These are phyloP conservation scores for Streptopelia turtur DNA, from an alignment of 2,797 vertebrate genomes.

Conservation along the genomic window DNA sequence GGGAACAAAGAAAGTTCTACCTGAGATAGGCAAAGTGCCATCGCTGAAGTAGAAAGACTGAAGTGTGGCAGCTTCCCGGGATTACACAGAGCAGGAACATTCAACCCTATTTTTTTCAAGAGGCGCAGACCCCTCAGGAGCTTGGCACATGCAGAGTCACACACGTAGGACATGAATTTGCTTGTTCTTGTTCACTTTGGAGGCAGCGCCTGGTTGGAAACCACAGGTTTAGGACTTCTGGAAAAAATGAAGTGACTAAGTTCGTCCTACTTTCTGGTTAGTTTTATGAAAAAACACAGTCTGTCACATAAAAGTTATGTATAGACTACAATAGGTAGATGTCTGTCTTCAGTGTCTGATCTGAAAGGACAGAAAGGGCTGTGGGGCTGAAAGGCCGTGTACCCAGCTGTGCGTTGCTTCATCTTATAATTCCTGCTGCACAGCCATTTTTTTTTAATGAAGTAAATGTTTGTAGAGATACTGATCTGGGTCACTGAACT, in stretches of 20 bases:
- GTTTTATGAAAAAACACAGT: neutral
- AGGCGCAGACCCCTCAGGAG: neutral
- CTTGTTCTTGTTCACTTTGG: neutral
- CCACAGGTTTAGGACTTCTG: neutral
- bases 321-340: neutral
- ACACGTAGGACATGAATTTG: rapidly evolving
- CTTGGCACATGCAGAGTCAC: neutral
- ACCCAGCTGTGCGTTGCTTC: neutral
- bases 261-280: neutral
- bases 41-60: neutral
- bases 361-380: neutral
- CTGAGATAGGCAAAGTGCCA: neutral
- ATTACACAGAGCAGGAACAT: neutral
- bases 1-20: neutral
- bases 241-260: neutral
- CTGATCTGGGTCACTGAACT: neutral
- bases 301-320: rapidly evolving
- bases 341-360: neutral
- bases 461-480: neutral
- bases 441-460: neutral
- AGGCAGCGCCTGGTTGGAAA: neutral
- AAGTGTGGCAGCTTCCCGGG: neutral
- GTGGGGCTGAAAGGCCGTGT: neutral
- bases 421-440: neutral
- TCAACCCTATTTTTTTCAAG: neutral